Percentiles rank a stretch among this genome's conserved stretches.
Conservation (phyloP, 2,113 vertebrate genomes). For the Lasiurus borealis region DNA sequence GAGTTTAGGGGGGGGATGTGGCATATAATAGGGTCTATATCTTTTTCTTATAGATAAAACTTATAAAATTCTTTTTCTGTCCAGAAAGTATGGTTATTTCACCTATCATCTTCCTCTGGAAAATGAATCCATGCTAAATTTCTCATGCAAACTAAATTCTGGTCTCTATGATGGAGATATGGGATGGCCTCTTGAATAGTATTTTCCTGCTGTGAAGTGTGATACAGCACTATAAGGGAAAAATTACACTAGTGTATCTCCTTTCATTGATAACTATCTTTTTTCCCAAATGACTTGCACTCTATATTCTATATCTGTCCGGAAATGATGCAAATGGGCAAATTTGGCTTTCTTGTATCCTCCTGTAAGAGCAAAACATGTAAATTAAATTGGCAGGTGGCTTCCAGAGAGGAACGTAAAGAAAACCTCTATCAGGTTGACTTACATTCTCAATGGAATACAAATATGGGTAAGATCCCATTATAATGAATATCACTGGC, state of each 20-base stretch:
- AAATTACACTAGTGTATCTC: not conserved
- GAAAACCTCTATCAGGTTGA: not conserved
- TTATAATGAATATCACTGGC: slow-evolving; percentile 63
- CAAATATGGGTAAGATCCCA: not conserved
- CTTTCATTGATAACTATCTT: slow-evolving; percentile 14
- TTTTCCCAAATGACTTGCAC: not conserved
- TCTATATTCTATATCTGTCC: not conserved
- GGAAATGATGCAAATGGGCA: not conserved
- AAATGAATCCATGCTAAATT: not conserved
- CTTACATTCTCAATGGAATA: slow-evolving; percentile 54
- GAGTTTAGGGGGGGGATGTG: not conserved
- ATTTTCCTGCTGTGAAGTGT: not conserved
- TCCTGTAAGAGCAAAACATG: not conserved
- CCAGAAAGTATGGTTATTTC: not conserved
- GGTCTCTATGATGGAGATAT: not conserved
- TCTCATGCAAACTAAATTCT: slow-evolving; percentile 3
- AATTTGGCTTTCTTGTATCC: not conserved
- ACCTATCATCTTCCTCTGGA: not conserved
- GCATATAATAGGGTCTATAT: not conserved
- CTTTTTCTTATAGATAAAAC: not conserved
- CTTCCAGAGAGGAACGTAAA: not conserved
- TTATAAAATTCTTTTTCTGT: not conserved
- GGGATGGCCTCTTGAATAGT: not conserved
- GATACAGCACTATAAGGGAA: not conserved
- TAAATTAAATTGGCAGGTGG: slow-evolving; percentile 41